Evolutionary conservation across 2,888 invertebrate species (phyloP).

Genomic region (Archips xylosteana): DNA sequence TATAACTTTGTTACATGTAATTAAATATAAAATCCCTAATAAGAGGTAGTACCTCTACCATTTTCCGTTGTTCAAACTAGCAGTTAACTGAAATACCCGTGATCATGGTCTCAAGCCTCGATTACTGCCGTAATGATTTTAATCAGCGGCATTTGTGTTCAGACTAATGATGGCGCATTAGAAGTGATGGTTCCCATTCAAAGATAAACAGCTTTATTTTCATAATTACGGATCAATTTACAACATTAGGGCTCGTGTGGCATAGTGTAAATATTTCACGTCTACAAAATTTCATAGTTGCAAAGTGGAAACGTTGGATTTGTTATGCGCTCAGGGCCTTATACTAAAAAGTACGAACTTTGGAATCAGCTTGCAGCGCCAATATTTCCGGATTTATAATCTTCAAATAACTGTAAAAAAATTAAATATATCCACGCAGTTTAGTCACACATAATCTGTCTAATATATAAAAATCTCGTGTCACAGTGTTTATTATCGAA

Average conservation of each 20-base stretch:
- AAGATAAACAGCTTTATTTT: constrained; percentile 6
- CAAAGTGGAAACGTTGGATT: too few relatives aligned
- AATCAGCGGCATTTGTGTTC: constrained; percentile 1
- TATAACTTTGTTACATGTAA: background rate
- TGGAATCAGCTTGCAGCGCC: too few relatives aligned
- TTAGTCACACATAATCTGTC: too few relatives aligned
- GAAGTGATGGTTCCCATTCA: constrained; percentile 17
- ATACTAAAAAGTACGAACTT: too few relatives aligned
- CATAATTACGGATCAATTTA: constrained; percentile 6
- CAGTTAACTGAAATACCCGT: constrained; percentile 11
- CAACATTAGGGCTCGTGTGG: too few relatives aligned
- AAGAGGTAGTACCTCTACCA: background rate
- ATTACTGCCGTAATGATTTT: constrained; percentile 11
- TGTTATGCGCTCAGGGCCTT: too few relatives aligned
- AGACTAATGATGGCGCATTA: constrained; percentile 6
- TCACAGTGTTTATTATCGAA: too few relatives aligned
- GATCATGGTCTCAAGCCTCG: constrained; percentile 6
- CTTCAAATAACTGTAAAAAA: too few relatives aligned
- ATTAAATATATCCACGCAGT: too few relatives aligned
- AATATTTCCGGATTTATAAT: too few relatives aligned
- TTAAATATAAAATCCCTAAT: background rate
- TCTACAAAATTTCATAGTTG: background rate
- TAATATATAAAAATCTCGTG: too few relatives aligned
- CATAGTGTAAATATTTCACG: background rate
- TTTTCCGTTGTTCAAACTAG: background rate